Evolutionary conservation across 64 coral and sea anemone genomes (phyloP).

Genomic region (Montipora efflorescens): DNA sequence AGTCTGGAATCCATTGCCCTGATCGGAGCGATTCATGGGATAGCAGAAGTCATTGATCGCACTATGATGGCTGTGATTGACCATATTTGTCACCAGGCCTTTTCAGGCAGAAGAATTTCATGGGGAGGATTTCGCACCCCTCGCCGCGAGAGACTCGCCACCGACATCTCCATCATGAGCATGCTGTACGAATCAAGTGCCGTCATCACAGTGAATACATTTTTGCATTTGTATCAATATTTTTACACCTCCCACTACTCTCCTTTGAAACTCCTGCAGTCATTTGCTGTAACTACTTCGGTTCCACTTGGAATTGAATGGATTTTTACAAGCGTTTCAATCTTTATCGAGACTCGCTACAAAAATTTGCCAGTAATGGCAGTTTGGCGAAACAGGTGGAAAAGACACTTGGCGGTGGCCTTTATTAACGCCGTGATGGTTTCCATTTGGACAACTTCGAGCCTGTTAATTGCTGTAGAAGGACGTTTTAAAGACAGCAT

Average conservation of each 20-base stretch:
- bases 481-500: too few relatives aligned
- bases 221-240: conserved; percentile 20
- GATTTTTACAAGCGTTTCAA: too few relatives aligned
- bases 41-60: conserved; percentile 29
- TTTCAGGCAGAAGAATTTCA: background rate
- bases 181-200: too few relatives aligned
- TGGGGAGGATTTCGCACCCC: conserved; percentile 29
- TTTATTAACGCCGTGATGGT: background rate
- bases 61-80: conserved; percentile 6
- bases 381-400: too few relatives aligned
- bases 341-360: too few relatives aligned
- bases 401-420: too few relatives aligned
- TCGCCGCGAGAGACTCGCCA: conserved; percentile 20
- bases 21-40: background rate
- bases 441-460: too few relatives aligned
- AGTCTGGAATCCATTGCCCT: too few relatives aligned
- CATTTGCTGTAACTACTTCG: background rate
- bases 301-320: too few relatives aligned
- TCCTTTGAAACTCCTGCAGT: too few relatives aligned
- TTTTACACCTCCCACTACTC: background rate
- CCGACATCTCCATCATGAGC: background rate
- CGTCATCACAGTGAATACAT: background rate
- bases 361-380: too few relatives aligned
- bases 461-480: too few relatives aligned
- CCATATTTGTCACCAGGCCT: background rate